Base-by-base conservation (phyloP, 2,888 invertebrate species). In the Drosophila suboccidentalis region DNA sequence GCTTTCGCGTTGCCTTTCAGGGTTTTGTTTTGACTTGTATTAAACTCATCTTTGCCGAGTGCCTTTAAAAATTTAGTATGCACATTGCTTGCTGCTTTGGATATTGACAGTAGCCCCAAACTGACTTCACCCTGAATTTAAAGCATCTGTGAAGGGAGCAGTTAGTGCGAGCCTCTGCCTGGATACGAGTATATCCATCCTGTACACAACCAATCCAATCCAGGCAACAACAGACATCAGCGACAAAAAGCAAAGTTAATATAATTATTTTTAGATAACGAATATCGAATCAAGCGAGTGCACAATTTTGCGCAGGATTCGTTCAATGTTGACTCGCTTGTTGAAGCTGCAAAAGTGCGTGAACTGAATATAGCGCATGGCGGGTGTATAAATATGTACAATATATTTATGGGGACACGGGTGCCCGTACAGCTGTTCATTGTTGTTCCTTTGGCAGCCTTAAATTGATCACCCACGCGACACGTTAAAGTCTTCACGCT, bases 241-340 rank as follows among this genome's bases (percentile, higher is more conserved):
- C 66, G 73, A 67, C 89, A 89, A 76, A 80, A 82, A 88, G 75
- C 87, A 86, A 90, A 90, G 87, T 88, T 86, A 86, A 86, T 90
- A 88, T 80, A 86, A 88, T 90, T 90, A 86, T 86, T 88, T 86
- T 78, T 90, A 88, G 89, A 88, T 80, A 87, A 80, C 83, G 87
- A 88, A 88, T 80, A 87, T 82, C 78, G 87, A 88, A 86, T 83
- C 90, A 90, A 72, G 84, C 79, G 87, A 88, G 79, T 87, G 87
- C 87, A 90, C 86, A 90, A 87, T 82, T 90, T 80, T 78, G 59
- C 69, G 17, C 57, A 49, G 51, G 38, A 29, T 59, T 61, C 29
- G 41, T 9, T 17, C 46, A 47, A 49, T 75, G 59, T 75, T 79
- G 59, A 69, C 64, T 58, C 36, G 70, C 69, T 44, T 66, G 59